Evolutionary conservation across 2,113 vertebrate genomes (phyloP), one percentile per base, ranked within the genome.

Genomic region (Eulemur rufifrons): DNA sequence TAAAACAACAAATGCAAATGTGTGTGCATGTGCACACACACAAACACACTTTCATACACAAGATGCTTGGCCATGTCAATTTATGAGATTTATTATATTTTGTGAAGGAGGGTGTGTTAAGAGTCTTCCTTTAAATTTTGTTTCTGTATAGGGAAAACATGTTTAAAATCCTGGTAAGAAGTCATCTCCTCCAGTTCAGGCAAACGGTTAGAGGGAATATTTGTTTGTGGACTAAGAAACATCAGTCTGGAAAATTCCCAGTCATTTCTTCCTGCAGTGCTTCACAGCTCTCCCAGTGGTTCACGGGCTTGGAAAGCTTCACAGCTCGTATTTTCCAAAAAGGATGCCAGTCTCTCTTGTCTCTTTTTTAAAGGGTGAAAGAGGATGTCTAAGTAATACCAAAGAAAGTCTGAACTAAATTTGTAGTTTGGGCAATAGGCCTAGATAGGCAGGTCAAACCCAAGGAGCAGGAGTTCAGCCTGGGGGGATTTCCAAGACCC

Each of bases 71-170:
- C 61, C 27, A 85, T 34, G 50, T 39, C 74, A 27, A 88, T 63
- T 92, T 86, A 68, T 95, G 63, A 18, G 50, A 88, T 84, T 81
- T 86, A 86, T 80, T 80, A 82, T 86, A 83, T 86, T 95, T 96
- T 78, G 17, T 88, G 34, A 91, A 89, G 63, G 29, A 86, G 18
- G 69, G 13, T 52, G 8, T 56, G 8, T 42, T 47, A 76, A 92
- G 73, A 80, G 34, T 95, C 20, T 97, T 92, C 34, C 37, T 89
- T 90, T 88, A 88, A 87, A 74, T 61, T 89, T 82, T 64, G 32
- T 97, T 86, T 61, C 81, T 94, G 71, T 68, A 59, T 77, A 47
- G 76, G 71, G 61, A 96, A 96, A 93, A 77, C 37, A 68, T 52
- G 15, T 77, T 39, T 92, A 89, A 89, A 83, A 74, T 89, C 23